phyloP scores from a whole-genome alignment of 2,888 invertebrate species.

The Drosophila borborema region DNA sequence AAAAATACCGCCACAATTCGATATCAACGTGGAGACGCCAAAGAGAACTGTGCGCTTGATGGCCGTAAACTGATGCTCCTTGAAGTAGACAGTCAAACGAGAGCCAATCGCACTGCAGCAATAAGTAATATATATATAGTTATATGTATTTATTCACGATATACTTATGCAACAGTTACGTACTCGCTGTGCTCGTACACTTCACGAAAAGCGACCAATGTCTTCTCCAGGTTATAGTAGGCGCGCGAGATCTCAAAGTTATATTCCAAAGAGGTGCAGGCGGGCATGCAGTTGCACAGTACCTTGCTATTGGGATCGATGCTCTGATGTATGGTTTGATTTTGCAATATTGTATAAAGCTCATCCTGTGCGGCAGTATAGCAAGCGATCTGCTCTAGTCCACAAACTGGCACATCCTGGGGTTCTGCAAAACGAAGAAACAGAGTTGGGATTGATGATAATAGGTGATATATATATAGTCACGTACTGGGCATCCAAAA shows the following conservation, averaged over 20 bases:
- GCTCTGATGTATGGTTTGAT: conserved; percentile 75
- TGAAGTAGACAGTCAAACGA: conserved; percentile 89
- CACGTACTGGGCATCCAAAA: conserved; percentile 88
- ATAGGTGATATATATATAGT: background rate
- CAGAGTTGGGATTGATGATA: background rate
- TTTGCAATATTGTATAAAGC: conserved; percentile 71
- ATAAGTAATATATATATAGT: background rate
- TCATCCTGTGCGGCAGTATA: conserved; percentile 82
- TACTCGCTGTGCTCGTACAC: conserved; percentile 80
- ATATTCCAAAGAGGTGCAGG: conserved; percentile 83
- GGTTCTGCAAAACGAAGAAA: conserved; percentile 64
- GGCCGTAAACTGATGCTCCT: conserved; percentile 90
- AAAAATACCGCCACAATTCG: conserved; percentile 89
- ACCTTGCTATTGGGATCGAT: conserved; percentile 61
- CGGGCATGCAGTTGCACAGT: conserved; percentile 83
- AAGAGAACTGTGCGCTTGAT: conserved; percentile 89
- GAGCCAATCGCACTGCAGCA: conserved; percentile 86
- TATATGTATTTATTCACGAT: too few species aligned
- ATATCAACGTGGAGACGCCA: conserved; percentile 89
- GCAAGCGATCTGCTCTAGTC: conserved; percentile 81
- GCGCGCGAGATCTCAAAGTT: conserved; percentile 83
- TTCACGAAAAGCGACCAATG: conserved; percentile 76
- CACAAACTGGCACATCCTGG: conserved; percentile 83
- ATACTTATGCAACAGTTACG: conserved; percentile 16
- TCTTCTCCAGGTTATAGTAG: conserved; percentile 70